Percentiles rank a stretch among this genome's conserved stretches.
Conservation (phyloP, 2,113 vertebrate genomes). For the Acrocephalus kingi region DNA sequence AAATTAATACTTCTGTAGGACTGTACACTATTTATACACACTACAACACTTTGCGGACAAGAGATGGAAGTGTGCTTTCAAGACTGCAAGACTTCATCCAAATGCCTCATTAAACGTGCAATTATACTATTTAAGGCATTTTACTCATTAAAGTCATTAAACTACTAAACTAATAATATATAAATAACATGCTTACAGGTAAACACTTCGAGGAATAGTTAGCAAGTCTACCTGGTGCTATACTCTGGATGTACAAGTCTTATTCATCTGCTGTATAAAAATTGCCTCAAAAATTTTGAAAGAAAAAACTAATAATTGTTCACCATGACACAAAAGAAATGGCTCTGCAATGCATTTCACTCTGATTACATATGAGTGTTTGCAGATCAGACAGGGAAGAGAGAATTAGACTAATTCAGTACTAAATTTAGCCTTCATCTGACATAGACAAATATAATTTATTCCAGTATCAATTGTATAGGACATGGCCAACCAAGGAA, state of each 20-base stretch:
- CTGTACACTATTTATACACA: background rate
- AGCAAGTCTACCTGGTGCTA: background rate
- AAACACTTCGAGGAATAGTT: background rate
- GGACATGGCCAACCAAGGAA: background rate
- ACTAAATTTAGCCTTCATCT: background rate
- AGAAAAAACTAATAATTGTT: background rate
- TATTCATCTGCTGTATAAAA: background rate
- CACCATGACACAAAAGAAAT: background rate
- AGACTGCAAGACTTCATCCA: background rate
- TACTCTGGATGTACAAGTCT: background rate
- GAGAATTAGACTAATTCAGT: background rate
- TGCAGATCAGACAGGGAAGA: background rate
- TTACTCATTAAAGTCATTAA: background rate
- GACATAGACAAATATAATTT: background rate
- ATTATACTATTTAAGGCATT: background rate
- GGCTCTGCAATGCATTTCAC: background rate
- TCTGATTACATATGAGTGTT: background rate
- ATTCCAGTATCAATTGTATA: rapidly evolving
- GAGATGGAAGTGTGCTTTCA: background rate
- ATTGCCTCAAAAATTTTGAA: background rate
- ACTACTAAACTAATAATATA: background rate
- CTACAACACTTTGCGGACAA: background rate
- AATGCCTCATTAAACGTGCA: background rate
- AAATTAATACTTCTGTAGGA: background rate
- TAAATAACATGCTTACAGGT: background rate